These are phyloP conservation scores for Gopherus evgoodei DNA, from an alignment of 2,113 vertebrate genomes.

Conservation along the genomic window DNA sequence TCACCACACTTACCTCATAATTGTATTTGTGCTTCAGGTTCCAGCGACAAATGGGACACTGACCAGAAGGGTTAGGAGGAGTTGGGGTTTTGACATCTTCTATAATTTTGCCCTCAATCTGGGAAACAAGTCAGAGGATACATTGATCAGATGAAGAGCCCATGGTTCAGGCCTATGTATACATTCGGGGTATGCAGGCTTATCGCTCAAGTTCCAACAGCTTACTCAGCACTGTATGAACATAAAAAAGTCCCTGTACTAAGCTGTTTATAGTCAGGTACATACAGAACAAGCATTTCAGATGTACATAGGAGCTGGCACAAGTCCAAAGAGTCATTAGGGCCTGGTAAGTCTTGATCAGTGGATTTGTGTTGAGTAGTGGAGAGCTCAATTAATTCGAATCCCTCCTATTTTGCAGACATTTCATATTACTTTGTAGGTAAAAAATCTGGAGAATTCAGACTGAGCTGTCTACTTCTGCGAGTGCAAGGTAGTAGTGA, in stretches of 20 bases:
- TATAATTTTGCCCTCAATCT: constrained; percentile 89
- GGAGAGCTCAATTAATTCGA: background rate
- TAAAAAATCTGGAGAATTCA: background rate
- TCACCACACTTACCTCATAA: constrained; percentile 86
- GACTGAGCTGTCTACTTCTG: background rate
- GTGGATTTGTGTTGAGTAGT: background rate
- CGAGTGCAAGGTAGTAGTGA: background rate
- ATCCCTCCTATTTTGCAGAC: background rate
- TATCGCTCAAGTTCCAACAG: background rate
- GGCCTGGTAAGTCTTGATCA: background rate
- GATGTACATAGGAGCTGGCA: background rate
- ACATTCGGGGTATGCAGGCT: background rate
- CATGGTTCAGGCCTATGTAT: background rate
- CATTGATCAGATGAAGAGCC: background rate
- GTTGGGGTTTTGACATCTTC: constrained; percentile 68
- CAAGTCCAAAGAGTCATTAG: background rate
- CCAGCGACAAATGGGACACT: constrained; percentile 97
- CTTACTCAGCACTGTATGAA: rapidly evolving
- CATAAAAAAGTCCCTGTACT: background rate
- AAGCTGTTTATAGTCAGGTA: background rate
- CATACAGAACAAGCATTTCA: background rate
- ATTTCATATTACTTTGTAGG: background rate
- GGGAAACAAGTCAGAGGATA: constrained; percentile 50
- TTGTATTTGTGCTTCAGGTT: constrained; percentile 94
- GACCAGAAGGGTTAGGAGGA: constrained; percentile 92